Base-by-base conservation (phyloP, 2,888 invertebrate species). In the Chrysomela aeneicollis region DNA sequence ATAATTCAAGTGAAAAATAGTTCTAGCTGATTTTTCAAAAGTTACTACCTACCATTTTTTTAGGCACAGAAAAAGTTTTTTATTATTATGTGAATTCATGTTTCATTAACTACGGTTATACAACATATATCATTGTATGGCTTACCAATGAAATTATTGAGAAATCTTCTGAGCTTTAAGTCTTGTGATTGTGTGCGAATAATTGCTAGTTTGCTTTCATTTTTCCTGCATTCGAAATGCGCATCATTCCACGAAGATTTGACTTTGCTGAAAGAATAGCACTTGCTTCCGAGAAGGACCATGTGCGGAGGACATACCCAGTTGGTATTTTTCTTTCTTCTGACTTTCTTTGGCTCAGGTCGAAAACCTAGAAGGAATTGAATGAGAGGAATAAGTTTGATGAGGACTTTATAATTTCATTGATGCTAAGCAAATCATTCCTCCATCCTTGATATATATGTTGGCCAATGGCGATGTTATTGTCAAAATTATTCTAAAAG, bases 221-320 rank as follows among this genome's bases (percentile, higher is more conserved):
- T 77, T 50, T 73, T 73, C 15, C 69, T 67, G 61, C 79, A 79
- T 30, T 74, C 73, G 65, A 74, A 80, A 62, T 78, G 76, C 0
- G 81, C 79, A 19, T 77, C 75, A 52, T 71, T 70, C 76, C 77
- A 81, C 21, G 74, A 78, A 0, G 69, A 72, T 59, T 67, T 67
- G 1, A 72, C 70, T 21, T 68, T 74, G 55, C 79, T 79, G 68
- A 81, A 79, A 46, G 71, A 70, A 67, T 79, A 81, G 66, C 81
- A 81, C 26, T 72, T 75, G 46, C 74, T 76, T 10, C 76, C 78
- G 18, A 81, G 61, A 15, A 72, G 52, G 37, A 77, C 73, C 77
- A 77, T 77, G 51, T 76, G 70, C 9, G 74, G 64, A 5, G 78
- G 77, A 63, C 79, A 79, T 19, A 79, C 70, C 62, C 75, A 73